These are phyloP conservation scores for Epinotia demarniana DNA, from an alignment of 2,888 invertebrate species.

Conservation along the genomic window DNA sequence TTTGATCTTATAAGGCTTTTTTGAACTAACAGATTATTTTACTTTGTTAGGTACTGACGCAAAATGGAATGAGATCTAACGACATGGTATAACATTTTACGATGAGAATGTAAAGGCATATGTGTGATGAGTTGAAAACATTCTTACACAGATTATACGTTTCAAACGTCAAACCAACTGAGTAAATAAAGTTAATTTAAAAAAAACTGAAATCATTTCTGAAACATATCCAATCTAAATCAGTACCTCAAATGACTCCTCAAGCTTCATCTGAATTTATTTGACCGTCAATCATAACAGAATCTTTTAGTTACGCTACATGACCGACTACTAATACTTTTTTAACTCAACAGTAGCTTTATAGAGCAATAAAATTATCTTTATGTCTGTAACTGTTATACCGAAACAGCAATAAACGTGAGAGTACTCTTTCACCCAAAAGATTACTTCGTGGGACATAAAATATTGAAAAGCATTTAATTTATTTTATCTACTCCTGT, in stretches of 20 bases:
- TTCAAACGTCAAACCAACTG: no score
- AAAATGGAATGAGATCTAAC: neutral
- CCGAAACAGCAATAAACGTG: neutral
- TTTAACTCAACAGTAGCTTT: constrained; percentile 11
- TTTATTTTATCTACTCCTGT: constrained; percentile 8
- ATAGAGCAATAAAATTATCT: constrained; percentile 14
- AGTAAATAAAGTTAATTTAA: no score
- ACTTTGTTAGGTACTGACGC: constrained; percentile 2
- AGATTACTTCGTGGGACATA: neutral
- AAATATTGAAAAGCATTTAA: constrained; percentile 29
- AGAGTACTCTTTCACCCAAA: constrained; percentile 10
- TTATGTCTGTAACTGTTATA: constrained; percentile 6
- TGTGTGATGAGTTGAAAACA: no score
- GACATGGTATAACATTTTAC: neutral
- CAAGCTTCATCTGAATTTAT: neutral
- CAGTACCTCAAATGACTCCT: neutral
- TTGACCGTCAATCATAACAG: neutral
- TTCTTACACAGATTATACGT: no score
- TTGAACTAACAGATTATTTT: constrained; percentile 14
- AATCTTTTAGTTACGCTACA: neutral
- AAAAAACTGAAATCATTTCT: no score
- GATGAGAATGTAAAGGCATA: no score
- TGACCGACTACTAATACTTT: neutral
- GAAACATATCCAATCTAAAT: neutral
- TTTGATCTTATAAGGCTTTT: constrained; percentile 9